Base-by-base conservation (phyloP, 2,888 invertebrate species). In the Sminthurinus aureus region DNA sequence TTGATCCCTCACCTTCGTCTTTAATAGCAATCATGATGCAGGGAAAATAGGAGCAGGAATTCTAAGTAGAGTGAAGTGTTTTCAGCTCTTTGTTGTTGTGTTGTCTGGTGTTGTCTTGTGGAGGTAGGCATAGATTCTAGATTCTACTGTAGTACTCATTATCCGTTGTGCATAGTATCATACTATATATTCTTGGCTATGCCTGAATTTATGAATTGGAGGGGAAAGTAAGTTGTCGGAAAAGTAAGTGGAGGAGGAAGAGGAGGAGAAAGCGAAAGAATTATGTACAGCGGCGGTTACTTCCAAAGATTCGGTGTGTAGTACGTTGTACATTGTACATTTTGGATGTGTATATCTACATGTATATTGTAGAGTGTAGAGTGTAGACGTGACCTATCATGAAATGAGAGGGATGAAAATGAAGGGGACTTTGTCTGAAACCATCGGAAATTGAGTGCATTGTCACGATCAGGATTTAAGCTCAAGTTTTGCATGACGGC, bases 341-440 rank as follows among this genome's bases (percentile, higher is more conserved):
- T n/a, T 12, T 9, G 15, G 11, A 58, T 15, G 15, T n/a, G n/a
- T n/a, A 64, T 9, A 64, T 64, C 2, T 67, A 22, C 11, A 20
- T 15, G 8, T 66, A 66, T 6, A 74, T 38, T 15, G 3, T 13
- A 15, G 20, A 15, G 20, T 18, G 50, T 8, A 26, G 4, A 15
- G 24, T 66, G 64, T 50, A 50, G 52, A 80, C 80, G 80, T 80
- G 80, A 80, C 71, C 80, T 24, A 80, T 80, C 80, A 80, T 71
- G 52, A 52, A 80, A 80, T 80, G 71, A 73, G 71, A 12, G 50
- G 18, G 38, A 66, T 66, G 20, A 26, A 18, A 75, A 26, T 26
- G 73, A 11, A 26, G 73, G 38, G n/a, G 73, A 38, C 22, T 71
- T 12, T 71, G 22, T 22, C 15, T 64, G 24, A 24, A 38, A 38